Evolutionary conservation across 2,888 invertebrate species (phyloP).

Genomic region (Parapristionchus giblindavisi): DNA sequence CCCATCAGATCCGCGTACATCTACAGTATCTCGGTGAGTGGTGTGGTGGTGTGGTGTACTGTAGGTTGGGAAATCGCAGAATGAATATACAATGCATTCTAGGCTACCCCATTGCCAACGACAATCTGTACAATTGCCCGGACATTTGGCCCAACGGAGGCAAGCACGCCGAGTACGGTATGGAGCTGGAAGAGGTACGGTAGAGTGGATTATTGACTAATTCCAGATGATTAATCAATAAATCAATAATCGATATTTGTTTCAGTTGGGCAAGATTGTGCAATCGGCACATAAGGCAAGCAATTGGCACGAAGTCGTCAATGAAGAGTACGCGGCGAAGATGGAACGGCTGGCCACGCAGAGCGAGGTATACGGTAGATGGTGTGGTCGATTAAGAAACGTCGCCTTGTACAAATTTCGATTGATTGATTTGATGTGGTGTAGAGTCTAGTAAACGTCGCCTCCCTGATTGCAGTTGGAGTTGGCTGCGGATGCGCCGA

Average conservation of each 20-base stretch:
- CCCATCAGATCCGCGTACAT: conserved; percentile 98
- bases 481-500: conserved; percentile 42
- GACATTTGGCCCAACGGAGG: conserved; percentile 91
- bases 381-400: background rate
- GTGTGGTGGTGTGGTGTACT: background rate
- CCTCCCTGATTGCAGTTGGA: conserved; percentile 26
- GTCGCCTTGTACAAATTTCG: background rate
- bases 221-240: background rate
- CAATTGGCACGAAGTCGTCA: conserved; percentile 59
- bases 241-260: conserved; percentile 2
- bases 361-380: conserved; percentile 42
- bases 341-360: conserved; percentile 52
- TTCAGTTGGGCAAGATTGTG: conserved; percentile 56
- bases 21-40: conserved; percentile 88
- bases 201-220: background rate
- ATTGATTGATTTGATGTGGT: background rate
- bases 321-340: conserved; percentile 56
- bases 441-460: too few species aligned
- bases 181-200: conserved; percentile 53
- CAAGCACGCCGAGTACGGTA: conserved; percentile 82
- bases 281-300: conserved; percentile 51
- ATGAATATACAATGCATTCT: conserved; percentile 47
- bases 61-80: background rate
- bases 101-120: conserved; percentile 97
- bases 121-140: conserved; percentile 90